phyloP scores from a whole-genome alignment of 2,113 vertebrate genomes.

The Syngnathus floridae region DNA sequence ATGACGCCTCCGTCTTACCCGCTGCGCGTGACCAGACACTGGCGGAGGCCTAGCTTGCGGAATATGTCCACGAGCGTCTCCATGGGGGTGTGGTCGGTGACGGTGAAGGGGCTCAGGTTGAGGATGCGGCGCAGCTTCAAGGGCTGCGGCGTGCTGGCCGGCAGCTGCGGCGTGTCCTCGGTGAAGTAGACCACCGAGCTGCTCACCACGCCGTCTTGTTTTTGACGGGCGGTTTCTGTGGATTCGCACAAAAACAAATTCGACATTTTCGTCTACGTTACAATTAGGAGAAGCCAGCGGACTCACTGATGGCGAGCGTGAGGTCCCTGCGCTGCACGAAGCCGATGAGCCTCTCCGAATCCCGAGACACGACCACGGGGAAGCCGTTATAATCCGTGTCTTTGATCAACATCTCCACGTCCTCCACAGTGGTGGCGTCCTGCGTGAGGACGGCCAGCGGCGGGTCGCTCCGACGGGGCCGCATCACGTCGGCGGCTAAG shows the following conservation, averaged over 20 bases:
- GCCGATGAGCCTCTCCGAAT: slow-evolving; percentile 92
- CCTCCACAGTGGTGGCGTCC: slow-evolving; percentile 92
- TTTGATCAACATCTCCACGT: slow-evolving; percentile 92
- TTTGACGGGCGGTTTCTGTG: slow-evolving; percentile 89
- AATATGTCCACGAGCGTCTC: slow-evolving; percentile 98
- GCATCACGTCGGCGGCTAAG: slow-evolving; percentile 92
- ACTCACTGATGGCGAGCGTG: slow-evolving; percentile 92
- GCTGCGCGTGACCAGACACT: slow-evolving; percentile 94
- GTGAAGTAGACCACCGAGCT: slow-evolving; percentile 96
- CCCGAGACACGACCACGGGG: slow-evolving; percentile 89
- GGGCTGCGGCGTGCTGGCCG: slow-evolving; percentile 83
- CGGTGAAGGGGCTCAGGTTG: slow-evolving; percentile 97
- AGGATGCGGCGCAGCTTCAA: slow-evolving; percentile 91
- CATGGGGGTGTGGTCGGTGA: slow-evolving; percentile 99
- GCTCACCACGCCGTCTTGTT: slow-evolving; percentile 96
- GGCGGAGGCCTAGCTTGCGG: slow-evolving; percentile 91
- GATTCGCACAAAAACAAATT: background rate
- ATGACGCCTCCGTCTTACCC: slow-evolving; percentile 68
- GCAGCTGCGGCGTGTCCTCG: slow-evolving; percentile 84
- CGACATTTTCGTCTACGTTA: too few relatives aligned
- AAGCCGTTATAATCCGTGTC: slow-evolving; percentile 97
- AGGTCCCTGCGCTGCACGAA: slow-evolving; percentile 93
- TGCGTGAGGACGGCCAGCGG: slow-evolving; percentile 89
- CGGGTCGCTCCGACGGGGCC: slow-evolving; percentile 84
- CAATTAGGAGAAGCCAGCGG: background rate